phyloP scores from a whole-genome alignment of 2,113 vertebrate genomes.

The Sprattus sprattus region DNA sequence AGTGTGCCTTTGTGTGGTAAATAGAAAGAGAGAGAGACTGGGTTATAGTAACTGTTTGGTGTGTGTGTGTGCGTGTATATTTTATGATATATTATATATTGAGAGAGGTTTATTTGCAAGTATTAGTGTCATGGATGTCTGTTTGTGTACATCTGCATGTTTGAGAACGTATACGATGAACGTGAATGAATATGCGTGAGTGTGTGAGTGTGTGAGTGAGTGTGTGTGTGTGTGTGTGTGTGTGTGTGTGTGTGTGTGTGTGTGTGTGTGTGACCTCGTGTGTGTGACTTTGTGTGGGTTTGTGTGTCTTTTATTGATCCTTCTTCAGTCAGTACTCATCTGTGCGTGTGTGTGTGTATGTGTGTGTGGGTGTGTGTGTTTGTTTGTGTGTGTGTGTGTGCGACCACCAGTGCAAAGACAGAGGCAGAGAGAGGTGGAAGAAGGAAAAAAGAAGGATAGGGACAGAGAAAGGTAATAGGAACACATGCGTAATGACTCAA shows the following conservation, averaged over 20 bases:
- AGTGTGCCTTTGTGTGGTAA: background rate
- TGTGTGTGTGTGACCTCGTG: background rate
- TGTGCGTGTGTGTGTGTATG: background rate
- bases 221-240: background rate
- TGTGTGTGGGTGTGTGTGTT: slow-evolving; percentile 19
- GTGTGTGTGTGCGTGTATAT: background rate
- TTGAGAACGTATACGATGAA: background rate
- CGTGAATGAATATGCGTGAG: background rate
- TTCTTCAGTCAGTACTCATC: slow-evolving; percentile 33
- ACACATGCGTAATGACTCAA: background rate
- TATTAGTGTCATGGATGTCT: background rate
- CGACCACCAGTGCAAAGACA: background rate
- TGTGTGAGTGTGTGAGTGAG: background rate
- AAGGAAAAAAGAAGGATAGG: background rate
- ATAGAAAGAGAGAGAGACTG: no score
- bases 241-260: background rate
- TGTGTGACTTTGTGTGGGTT: background rate
- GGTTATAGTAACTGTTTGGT: background rate
- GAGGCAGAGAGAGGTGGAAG: slow-evolving; percentile 24
- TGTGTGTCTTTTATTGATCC: background rate
- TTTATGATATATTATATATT: no score
- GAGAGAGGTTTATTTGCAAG: background rate
- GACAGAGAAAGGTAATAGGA: slow-evolving; percentile 20
- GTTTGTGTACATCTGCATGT: background rate
- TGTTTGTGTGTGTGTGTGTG: slow-evolving; percentile 44